These are phyloP conservation scores for Adelognathus sp. DNA, from an alignment of 2,888 invertebrate genomes.

Conservation along the genomic window DNA sequence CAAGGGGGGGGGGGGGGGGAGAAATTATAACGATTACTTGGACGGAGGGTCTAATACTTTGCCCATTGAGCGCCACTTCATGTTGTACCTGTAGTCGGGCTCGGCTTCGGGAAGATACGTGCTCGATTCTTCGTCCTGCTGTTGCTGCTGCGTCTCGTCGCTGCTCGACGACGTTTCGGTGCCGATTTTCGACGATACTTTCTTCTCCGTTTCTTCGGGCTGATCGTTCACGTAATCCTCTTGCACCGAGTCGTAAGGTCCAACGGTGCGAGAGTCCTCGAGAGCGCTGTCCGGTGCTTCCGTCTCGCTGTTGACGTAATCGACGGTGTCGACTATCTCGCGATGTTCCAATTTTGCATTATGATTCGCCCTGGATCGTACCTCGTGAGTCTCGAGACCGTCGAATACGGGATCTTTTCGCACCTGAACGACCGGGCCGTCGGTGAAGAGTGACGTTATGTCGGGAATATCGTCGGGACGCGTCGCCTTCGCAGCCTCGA, in stretches of 20 bases:
- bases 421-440: constrained; percentile 76
- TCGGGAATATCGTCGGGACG: constrained; percentile 83
- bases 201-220: constrained; percentile 81
- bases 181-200: constrained; percentile 20
- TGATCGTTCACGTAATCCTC: constrained; percentile 79
- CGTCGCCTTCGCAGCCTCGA: constrained; percentile 81
- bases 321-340: constrained; percentile 48
- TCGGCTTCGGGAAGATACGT: constrained; percentile 78
- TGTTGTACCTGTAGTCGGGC: constrained; percentile 79
- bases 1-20: too few species aligned
- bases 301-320: constrained; percentile 64
- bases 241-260: constrained; percentile 84
- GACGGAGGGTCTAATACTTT: constrained; percentile 80
- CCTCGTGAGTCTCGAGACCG: constrained; percentile 75
- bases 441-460: constrained; percentile 84
- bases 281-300: constrained; percentile 71
- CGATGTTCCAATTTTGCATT: constrained; percentile 49
- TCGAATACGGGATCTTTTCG: constrained; percentile 75
- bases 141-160: constrained; percentile 12
- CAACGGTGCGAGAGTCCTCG: constrained; percentile 82
- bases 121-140: constrained; percentile 77
- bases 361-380: constrained; percentile 64
- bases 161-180: not conserved
- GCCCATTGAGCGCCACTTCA: constrained; percentile 79
- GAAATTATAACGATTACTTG: constrained; percentile 73